These are phyloP conservation scores for Aphidoletes aphidimyza DNA, from an alignment of 2,888 invertebrate genomes.

Conservation along the genomic window DNA sequence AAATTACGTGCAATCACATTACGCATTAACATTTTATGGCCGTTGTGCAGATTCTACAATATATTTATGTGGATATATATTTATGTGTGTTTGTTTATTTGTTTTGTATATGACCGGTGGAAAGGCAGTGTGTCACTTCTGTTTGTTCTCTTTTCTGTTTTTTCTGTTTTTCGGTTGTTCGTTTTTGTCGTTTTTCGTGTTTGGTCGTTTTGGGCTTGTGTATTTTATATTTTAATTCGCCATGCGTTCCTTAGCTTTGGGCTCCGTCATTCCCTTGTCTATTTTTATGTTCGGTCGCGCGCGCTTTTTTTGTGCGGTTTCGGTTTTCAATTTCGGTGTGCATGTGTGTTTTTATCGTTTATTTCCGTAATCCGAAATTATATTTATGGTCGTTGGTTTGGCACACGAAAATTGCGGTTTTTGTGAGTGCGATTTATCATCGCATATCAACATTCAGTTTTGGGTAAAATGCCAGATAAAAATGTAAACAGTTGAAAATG, in stretches of 20 bases:
- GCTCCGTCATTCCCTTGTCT: not conserved
- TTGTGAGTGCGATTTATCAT: slow-evolving; percentile 24
- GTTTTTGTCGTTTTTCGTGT: too few relatives aligned
- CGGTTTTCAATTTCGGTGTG: slow-evolving; percentile 19
- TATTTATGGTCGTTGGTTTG: slow-evolving; percentile 39
- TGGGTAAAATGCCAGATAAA: not conserved
- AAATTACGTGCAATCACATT: slow-evolving; percentile 51
- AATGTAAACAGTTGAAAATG: slow-evolving; percentile 14
- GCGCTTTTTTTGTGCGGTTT: not conserved
- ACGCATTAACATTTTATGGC: slow-evolving; percentile 52
- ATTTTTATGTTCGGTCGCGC: not conserved
- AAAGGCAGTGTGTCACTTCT: slow-evolving; percentile 28
- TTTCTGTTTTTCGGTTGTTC: not conserved
- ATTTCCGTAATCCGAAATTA: slow-evolving; percentile 22
- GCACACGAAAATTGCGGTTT: slow-evolving; percentile 39
- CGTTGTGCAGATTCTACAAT: not conserved
- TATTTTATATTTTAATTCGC: not conserved
- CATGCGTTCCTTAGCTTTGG: too few relatives aligned
- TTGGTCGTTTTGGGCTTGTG: not conserved
- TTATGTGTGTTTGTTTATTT: not conserved
- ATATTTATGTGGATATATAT: not conserved
- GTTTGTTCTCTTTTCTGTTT: not conserved
- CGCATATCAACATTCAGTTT: slow-evolving; percentile 16
- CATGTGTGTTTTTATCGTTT: slow-evolving; percentile 8
- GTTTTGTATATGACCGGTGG: not conserved